Percentiles rank a stretch among this genome's conserved stretches.
phyloP scores from a whole-genome alignment of 2,888 invertebrate genomes.

The Plebejus anna region DNA sequence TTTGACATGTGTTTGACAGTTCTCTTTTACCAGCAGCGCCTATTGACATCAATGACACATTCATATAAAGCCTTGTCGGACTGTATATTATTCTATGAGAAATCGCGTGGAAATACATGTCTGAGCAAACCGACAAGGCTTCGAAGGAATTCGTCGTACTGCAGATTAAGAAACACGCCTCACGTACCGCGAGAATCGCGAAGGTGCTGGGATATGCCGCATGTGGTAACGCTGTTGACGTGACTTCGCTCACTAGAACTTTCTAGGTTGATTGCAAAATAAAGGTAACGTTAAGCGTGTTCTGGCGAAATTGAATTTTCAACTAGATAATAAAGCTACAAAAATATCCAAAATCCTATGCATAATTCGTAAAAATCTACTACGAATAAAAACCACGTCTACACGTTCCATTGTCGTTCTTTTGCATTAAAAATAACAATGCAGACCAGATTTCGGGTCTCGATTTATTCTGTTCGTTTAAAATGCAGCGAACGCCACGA shows the following conservation, averaged over 20 bases:
- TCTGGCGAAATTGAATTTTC: neutral
- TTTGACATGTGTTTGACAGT: too few relatives aligned
- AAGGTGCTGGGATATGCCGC: neutral
- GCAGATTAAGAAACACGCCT: conserved; percentile 2
- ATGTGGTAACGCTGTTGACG: neutral
- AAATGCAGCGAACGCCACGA: conserved; percentile 32
- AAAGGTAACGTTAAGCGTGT: neutral
- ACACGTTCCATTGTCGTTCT: neutral
- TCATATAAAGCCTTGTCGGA: too few relatives aligned
- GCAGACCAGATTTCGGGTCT: neutral
- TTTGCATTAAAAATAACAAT: conserved; percentile 18
- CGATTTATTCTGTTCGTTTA: conserved; percentile 16
- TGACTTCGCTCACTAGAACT: neutral
- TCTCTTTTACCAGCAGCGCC: too few relatives aligned
- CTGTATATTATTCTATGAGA: neutral
- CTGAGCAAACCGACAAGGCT: neutral
- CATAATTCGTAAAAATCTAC: neutral
- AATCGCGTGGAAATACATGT: conserved; percentile 14
- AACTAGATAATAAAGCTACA: neutral
- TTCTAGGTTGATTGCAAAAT: neutral
- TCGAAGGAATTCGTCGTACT: neutral
- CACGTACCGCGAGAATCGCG: neutral
- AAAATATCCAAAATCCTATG: neutral
- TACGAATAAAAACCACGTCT: neutral
- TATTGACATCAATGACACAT: too few relatives aligned